phyloP scores from a whole-genome alignment of 2,113 vertebrate genomes.

The Carassius carassius region DNA sequence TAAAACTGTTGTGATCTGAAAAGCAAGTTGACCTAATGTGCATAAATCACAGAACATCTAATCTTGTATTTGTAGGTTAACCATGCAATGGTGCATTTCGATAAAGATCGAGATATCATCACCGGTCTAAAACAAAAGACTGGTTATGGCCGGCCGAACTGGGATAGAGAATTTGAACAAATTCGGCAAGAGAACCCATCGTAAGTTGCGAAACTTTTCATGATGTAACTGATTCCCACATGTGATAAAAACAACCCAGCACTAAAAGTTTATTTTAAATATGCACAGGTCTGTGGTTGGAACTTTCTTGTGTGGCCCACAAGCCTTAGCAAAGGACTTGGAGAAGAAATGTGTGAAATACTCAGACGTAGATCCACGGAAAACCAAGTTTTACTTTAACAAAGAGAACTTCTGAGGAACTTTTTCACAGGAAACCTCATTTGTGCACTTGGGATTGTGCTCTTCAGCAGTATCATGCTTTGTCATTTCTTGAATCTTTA shows the following conservation, averaged over 20 bases:
- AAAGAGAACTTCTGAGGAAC: constrained; percentile 88
- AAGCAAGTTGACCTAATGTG: too few relatives aligned
- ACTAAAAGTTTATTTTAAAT: neutral
- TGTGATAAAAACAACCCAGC: neutral
- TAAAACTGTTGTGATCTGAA: neutral
- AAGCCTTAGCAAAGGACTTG: constrained; percentile 76
- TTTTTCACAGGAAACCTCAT: neutral
- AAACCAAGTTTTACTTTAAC: constrained; percentile 93
- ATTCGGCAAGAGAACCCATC: constrained; percentile 83
- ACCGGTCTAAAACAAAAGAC: constrained; percentile 93
- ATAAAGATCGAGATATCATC: constrained; percentile 79
- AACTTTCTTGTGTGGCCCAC: constrained; percentile 86
- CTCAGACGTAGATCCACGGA: constrained; percentile 87
- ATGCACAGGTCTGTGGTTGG: constrained; percentile 81
- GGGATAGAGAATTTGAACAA: constrained; percentile 85
- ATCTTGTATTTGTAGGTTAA: neutral
- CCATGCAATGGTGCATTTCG: constrained; percentile 73
- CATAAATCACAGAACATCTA: neutral
- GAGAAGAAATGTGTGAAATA: constrained; percentile 81
- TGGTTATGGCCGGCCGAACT: constrained; percentile 84
- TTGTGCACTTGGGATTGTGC: neutral
- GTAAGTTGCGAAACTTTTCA: constrained; percentile 70
- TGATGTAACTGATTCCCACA: neutral
- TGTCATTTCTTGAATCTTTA: neutral
- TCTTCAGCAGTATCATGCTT: neutral